phyloP scores from a whole-genome alignment of 2,888 invertebrate species.

The Athripsodes cinereus region DNA sequence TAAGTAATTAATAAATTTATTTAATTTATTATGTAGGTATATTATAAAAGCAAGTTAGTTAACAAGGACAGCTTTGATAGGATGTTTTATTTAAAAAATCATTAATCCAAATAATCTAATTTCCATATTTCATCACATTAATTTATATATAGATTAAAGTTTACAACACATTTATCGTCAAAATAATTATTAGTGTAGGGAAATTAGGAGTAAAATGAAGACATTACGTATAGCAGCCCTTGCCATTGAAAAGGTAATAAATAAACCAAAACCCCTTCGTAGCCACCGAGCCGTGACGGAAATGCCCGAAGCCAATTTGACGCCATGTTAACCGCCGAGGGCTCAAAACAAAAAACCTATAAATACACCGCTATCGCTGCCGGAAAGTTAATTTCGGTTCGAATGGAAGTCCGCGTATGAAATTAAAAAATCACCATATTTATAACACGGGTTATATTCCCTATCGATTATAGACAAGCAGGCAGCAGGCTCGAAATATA shows the following conservation, averaged over 20 bases:
- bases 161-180: conserved; percentile 1
- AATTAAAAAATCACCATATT: neutral
- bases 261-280: conserved; percentile 21
- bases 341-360: neutral
- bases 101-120: neutral
- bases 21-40: too few relatives aligned
- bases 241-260: conserved; percentile 16
- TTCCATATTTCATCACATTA: neutral
- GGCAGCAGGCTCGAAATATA: too few relatives aligned
- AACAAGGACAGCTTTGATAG: neutral
- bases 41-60: too few relatives aligned
- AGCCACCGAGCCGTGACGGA: conserved; percentile 21
- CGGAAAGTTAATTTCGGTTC: neutral
- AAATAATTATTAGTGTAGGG: conserved; percentile 7
- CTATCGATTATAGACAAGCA: neutral
- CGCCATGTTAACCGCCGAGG: conserved; percentile 24
- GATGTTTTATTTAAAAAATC: neutral
- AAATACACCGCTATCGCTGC: neutral
- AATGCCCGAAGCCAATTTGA: conserved; percentile 25
- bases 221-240: conserved; percentile 12
- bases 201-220: conserved; percentile 17
- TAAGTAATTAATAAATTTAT: too few relatives aligned
- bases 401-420: neutral
- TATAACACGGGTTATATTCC: neutral
- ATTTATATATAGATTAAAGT: neutral